A percentile compares a stretch with the other conserved stretches of the same genome.
Conservation (phyloP, 2,797 vertebrate genomes). For the Channa striata region DNA sequence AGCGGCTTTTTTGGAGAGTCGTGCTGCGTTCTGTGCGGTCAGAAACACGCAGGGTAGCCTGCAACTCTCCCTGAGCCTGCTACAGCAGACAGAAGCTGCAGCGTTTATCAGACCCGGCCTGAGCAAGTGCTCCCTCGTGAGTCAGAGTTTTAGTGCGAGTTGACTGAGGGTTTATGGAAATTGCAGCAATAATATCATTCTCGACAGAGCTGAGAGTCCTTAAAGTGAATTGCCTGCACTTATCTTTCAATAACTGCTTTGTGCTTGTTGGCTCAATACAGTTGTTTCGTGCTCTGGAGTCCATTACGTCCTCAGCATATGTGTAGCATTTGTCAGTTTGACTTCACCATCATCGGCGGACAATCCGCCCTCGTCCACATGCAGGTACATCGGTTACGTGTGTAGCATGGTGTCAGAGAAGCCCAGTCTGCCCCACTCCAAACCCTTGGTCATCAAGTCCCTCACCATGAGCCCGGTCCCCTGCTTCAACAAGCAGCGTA, state of each 20-base stretch:
- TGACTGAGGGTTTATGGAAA: constrained; percentile 24
- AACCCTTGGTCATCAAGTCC: constrained; percentile 92
- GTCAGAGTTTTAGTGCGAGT: constrained; percentile 18
- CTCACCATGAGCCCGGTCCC: constrained; percentile 94
- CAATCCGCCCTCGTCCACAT: constrained; percentile 22
- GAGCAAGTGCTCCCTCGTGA: constrained; percentile 10
- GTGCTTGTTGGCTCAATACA: not conserved
- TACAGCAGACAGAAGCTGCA: constrained; percentile 6
- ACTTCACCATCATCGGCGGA: not conserved
- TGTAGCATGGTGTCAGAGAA: constrained; percentile 97
- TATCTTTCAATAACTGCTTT: not conserved
- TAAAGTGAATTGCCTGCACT: constrained; percentile 1
- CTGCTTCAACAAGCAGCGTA: constrained; percentile 98
- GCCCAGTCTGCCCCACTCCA: constrained; percentile 93
- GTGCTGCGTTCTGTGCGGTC: not conserved
- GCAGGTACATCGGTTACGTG: constrained; percentile 96
- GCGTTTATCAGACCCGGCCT: constrained; percentile 14
- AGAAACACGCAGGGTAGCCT: not conserved
- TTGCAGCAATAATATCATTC: not conserved
- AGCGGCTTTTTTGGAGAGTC: not conserved
- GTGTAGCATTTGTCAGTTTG: not conserved
- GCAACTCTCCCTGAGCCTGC: constrained; percentile 27
- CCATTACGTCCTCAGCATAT: not conserved
- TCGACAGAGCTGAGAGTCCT: not conserved
- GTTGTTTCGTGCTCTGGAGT: not conserved